Conservation (phyloP, 2,888 invertebrate genomes). For the Stenodema calcarata region DNA sequence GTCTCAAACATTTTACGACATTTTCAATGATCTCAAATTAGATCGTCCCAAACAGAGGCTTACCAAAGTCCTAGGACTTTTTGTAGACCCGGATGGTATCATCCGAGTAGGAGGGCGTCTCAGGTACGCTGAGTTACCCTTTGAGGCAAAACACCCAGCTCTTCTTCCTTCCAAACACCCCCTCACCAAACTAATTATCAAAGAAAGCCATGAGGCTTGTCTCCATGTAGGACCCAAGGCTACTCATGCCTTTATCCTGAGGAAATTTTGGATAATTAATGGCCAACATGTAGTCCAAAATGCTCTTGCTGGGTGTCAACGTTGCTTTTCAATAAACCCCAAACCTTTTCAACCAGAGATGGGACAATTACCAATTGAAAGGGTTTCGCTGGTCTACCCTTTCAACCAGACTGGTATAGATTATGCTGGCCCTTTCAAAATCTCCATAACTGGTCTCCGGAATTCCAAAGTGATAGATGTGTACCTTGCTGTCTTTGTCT, state of each 20-base stretch:
- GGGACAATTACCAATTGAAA: slow-evolving; percentile 22
- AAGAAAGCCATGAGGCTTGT: background rate
- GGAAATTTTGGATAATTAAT: slow-evolving; percentile 16
- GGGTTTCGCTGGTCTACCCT: background rate
- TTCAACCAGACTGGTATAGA: slow-evolving; percentile 10
- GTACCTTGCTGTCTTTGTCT: background rate
- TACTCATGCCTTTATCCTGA: background rate
- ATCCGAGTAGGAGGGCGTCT: slow-evolving; percentile 17
- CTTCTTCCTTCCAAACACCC: background rate
- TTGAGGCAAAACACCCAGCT: background rate
- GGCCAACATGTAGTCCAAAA: background rate
- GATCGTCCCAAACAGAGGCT: background rate
- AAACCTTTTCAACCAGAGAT: slow-evolving; percentile 25
- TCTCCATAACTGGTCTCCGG: background rate
- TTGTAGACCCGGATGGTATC: background rate
- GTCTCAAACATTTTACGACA: background rate
- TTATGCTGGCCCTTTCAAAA: slow-evolving; percentile 6
- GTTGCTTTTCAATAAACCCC: background rate
- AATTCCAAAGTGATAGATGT: background rate
- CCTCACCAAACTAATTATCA: background rate
- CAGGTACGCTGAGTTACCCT: background rate
- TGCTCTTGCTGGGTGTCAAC: background rate
- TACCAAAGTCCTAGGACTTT: background rate
- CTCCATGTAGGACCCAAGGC: slow-evolving; percentile 12
- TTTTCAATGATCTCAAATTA: background rate